Base-by-base conservation (phyloP, 2,888 invertebrate species). In the Trichopoda pennipes region DNA sequence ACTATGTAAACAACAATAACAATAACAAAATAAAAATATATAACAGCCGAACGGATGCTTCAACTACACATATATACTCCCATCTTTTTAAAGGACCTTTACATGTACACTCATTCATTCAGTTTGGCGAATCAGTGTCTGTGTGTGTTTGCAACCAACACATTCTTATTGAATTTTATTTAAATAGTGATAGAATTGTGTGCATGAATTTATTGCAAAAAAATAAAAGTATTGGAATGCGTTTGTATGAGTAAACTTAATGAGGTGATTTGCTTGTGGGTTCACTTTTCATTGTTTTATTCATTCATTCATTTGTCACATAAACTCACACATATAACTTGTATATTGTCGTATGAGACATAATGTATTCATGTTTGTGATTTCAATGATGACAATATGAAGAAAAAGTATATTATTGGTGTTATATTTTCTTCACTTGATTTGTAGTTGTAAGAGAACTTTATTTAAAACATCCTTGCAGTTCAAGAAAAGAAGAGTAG, bases 221-320 rank as follows among this genome's bases (percentile, higher is more conserved):
- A 23, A 16, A 32, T 19, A 21, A 17, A 38, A 47, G 12, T 21
- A n/a, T 10, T n/a, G 38, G 12, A n/a, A 19, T 53, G 51, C n/a
- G 44, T 66, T 44, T 42, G 7, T 51, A 38, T 21, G 9, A 38
- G 42, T 49, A 47, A 19, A 35, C 10, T 51, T 56, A 68, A 73
- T 64, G 60, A 72, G 72, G 44, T 73, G 81, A 77, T 68, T 73
- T 77, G 42, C 35, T 73, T 68, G 76, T 77, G 77, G 72, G 56
- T 38, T 49, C 19, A 73, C 55, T 70, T 61, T 64, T 70, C 42
- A 61, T 23, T 38, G 16, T n/a, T 44, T 44, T n/a, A 63, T 63
- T 75, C 56, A 53, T 63, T 75, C 56, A 53, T 58, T 35, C 70
- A 70, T 47, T 38, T 51, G 64, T 17, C 49, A 61, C 53, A 42